Conservation (phyloP, 2,797 vertebrate species). For the Sebastolobus alascanus region DNA sequence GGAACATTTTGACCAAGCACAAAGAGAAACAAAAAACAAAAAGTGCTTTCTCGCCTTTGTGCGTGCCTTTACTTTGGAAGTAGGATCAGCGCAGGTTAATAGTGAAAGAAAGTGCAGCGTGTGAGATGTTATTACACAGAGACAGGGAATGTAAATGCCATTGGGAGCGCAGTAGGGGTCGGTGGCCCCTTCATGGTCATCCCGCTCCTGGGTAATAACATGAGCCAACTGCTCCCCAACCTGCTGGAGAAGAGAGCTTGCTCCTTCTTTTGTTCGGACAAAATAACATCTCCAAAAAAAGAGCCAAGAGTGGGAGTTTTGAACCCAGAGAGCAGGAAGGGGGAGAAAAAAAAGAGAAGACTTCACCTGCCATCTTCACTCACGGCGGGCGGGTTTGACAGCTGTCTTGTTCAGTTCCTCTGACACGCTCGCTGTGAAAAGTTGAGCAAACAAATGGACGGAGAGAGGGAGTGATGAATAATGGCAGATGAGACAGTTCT, state of each 20-base stretch:
- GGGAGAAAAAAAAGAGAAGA: slow-evolving; percentile 62
- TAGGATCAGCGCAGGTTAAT: slow-evolving; percentile 61
- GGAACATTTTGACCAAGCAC: slow-evolving; percentile 39
- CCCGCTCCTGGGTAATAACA: slow-evolving; percentile 64
- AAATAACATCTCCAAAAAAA: slow-evolving; percentile 42
- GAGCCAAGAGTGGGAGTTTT: slow-evolving; percentile 30
- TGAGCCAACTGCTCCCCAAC: slow-evolving; percentile 61
- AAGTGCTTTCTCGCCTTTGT: slow-evolving; percentile 25
- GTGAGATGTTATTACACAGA: slow-evolving; percentile 60
- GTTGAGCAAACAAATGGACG: slow-evolving; percentile 83
- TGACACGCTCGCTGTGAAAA: slow-evolving; percentile 78
- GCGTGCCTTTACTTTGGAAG: slow-evolving; percentile 46
- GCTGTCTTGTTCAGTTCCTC: slow-evolving; percentile 83
- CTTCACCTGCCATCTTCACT: slow-evolving; percentile 93
- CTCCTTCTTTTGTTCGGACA: slow-evolving; percentile 53
- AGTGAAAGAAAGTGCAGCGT: slow-evolving; percentile 59
- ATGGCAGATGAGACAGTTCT: slow-evolving; percentile 36
- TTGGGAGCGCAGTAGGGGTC: slow-evolving; percentile 58
- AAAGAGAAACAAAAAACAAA: slow-evolving; percentile 18
- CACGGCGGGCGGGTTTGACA: slow-evolving; percentile 86
- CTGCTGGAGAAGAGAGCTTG: slow-evolving; percentile 40
- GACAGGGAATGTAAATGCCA: slow-evolving; percentile 70
- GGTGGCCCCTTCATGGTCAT: slow-evolving; percentile 62
- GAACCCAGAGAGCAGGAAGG: slow-evolving; percentile 21
- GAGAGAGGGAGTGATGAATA: slow-evolving; percentile 65